Percentiles rank a stretch among this genome's conserved stretches.
Evolutionary conservation across 2,797 vertebrate species (phyloP).

Genomic region (Rhabdomys pumilio): DNA sequence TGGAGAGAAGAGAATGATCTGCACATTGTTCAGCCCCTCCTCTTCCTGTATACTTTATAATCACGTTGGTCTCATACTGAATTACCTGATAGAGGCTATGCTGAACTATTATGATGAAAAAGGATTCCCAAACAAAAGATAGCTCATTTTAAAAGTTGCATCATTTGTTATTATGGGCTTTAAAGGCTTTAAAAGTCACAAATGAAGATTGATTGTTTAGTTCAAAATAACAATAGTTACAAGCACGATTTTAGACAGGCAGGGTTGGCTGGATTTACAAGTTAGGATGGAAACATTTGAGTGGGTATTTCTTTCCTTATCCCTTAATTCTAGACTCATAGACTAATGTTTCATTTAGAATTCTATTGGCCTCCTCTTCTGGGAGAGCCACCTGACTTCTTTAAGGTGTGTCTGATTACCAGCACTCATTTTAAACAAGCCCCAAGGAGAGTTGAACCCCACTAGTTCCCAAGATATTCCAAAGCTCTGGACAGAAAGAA

Average conservation of each 20-base stretch:
- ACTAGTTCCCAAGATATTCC: not conserved
- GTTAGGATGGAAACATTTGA: not conserved
- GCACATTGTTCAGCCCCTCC: not conserved
- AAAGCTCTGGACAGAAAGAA: not conserved
- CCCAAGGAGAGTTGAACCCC: not conserved
- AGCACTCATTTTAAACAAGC: not conserved
- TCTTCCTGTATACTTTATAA: not conserved
- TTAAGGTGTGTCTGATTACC: not conserved
- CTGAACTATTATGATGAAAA: not conserved
- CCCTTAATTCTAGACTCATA: not conserved
- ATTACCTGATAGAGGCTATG: not conserved
- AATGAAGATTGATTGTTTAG: not conserved
- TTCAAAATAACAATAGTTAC: not conserved
- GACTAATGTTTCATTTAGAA: not conserved
- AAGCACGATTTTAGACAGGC: conserved; percentile 22
- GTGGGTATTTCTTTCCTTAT: not conserved
- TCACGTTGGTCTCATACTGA: not conserved
- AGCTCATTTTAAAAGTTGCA: not conserved
- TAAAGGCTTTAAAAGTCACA: conserved; percentile 1
- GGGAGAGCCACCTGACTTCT: not conserved
- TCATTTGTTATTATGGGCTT: not conserved
- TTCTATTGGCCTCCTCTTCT: not conserved
- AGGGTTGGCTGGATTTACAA: not conserved
- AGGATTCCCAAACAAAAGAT: not conserved
- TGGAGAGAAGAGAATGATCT: not conserved